Conservation (phyloP, 2,113 vertebrate genomes). For the Platysternon megacephalum region DNA sequence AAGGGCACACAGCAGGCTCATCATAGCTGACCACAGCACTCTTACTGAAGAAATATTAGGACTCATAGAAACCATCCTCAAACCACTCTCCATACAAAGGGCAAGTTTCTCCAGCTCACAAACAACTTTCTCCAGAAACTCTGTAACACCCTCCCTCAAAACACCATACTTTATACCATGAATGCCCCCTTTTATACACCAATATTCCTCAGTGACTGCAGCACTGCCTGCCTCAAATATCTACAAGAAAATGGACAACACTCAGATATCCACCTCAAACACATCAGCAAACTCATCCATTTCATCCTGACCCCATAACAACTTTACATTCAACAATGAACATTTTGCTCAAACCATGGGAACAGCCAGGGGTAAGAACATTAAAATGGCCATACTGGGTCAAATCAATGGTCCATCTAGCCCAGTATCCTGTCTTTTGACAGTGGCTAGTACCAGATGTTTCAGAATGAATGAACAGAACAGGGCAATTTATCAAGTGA, state of each 20-base stretch:
- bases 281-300: not conserved
- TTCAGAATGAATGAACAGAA: not conserved
- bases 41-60: not conserved
- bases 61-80: not conserved
- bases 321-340: not conserved
- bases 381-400: not conserved
- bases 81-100: not conserved
- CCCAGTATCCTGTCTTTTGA: not conserved
- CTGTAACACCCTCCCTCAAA: not conserved
- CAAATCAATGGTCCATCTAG: not conserved
- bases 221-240: not conserved
- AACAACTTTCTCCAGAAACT: not conserved
- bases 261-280: not conserved
- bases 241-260: not conserved
- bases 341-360: not conserved
- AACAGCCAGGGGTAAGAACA: not conserved
- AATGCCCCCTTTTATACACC: not conserved
- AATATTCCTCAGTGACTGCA: not conserved
- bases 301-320: not conserved
- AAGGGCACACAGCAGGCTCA: not conserved
- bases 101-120: not conserved
- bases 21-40: not conserved
- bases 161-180: not conserved
- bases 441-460: not conserved
- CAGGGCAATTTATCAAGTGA: not conserved